Base-by-base conservation (phyloP, 2,113 vertebrate species). In the Gila orcuttii region DNA sequence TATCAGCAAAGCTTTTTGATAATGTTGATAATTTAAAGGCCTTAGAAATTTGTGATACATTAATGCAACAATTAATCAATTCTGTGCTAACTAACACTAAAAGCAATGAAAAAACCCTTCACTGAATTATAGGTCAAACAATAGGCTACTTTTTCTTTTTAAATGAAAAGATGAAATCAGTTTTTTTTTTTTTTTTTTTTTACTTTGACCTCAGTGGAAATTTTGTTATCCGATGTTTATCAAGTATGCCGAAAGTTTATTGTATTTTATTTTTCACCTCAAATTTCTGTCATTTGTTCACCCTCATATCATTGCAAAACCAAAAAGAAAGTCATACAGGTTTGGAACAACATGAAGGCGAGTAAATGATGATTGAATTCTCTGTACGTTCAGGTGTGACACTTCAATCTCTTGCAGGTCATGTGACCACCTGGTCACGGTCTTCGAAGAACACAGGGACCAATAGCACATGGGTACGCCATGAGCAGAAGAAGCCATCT, bases 401-500 rank as follows among this genome's bases (percentile, higher is more conserved):
- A 39, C 36, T 75, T 71, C 1, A n/a, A 42, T 71, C 36, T 77
- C 7, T 52, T 64, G 39, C 66, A 99, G 97, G 97, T 96, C 98
- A 98, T 76, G 94, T 95, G 90, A 98, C 96, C 0, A 96, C 95
- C 2, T 94, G 95, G 87, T 96, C 96, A 89, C 94, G 95, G 94
- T 97, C 96, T 87, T 97, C 97, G 90, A 98, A 97, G 93, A 82
- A 91, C 90, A 90, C 83, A 71, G 96, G 93, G 81, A 96, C 96
- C 93, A 97, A 95, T 92, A 95, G 96, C 87, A 93, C 95, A 89
- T 99, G 97, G 97, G 94, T 96, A 85, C 95, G 96, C 55, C 97
- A 96, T 90, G 97, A 96, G 93, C 97, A 97, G 90, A 98, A 97
- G 95, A 99, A 97, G 88, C 97, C 97, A 8, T 99, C 97, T 28